Conservation (phyloP, 2,888 invertebrate species). For the Cheilosia vulpina region DNA sequence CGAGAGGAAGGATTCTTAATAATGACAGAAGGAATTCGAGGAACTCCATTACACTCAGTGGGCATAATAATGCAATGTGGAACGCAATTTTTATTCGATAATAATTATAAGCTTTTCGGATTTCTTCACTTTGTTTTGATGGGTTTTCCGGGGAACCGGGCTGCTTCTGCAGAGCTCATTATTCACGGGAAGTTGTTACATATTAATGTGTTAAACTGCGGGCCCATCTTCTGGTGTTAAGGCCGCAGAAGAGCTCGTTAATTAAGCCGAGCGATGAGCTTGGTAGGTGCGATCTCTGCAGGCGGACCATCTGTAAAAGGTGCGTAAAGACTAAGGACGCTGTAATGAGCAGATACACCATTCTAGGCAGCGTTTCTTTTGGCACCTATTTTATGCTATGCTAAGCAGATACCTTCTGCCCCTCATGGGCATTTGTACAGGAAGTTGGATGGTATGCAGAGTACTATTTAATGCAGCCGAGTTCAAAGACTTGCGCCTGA, state of each 20-base stretch:
- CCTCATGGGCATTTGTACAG: no score
- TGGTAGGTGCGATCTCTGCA: conserved; percentile 11
- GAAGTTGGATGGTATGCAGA: no score
- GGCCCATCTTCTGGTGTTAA: background rate
- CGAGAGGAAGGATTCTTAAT: conserved; percentile 68
- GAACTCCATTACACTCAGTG: conserved; percentile 67
- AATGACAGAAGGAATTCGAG: conserved; percentile 76
- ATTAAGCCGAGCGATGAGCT: background rate
- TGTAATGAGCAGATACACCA: background rate
- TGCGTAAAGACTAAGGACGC: background rate
- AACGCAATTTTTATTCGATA: conserved; percentile 52
- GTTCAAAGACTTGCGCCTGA: no score
- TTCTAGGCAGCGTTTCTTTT: background rate
- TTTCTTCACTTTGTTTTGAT: conserved; percentile 48
- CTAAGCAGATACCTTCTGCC: no score
- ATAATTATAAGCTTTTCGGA: conserved; percentile 46
- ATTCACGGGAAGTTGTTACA: conserved; percentile 44
- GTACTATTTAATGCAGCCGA: no score
- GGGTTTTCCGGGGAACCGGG: conserved; percentile 35
- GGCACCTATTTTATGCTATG: no score
- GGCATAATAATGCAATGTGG: conserved; percentile 50
- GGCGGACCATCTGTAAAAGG: background rate
- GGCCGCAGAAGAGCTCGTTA: conserved; percentile 11
- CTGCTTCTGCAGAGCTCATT: conserved; percentile 19
- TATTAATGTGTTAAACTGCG: conserved; percentile 15